Evolutionary conservation across 2,888 invertebrate genomes (phyloP), one percentile per base, ranked within the genome.

Genomic region (Anagyrus pseudococci): DNA sequence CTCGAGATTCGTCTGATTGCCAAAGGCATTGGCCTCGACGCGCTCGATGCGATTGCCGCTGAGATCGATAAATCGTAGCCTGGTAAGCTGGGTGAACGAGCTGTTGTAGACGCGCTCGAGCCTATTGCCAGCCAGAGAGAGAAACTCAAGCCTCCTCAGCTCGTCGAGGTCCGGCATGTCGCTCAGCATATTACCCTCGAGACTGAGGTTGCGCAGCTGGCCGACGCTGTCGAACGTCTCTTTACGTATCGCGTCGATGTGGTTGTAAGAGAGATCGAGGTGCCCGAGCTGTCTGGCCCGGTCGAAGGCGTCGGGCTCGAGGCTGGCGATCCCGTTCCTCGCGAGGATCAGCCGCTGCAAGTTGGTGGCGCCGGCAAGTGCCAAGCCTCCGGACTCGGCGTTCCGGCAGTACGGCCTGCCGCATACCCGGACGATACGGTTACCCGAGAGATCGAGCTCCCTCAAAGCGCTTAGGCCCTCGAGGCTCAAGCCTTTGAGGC

Each of bases 251-350:
- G 37, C 56, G 2, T 64, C 63, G 15, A 76, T 60, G 13, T 64
- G 58, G 58, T 76, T 76, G 48, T 70, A 62, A 4, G 73, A 72
- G 8, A 75, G 54, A 49, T 72, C 72, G 22, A 76, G 54, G 19
- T 70, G 69, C n/a, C 64, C 66, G 7, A 76, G 56, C 17, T 70
- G 64, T 22, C 40, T 62, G n/a, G 70, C 55, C 13, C 72, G 69
- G 10, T 60, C 62, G 46, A 76, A 75, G 4, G 73, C 66, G 41
- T 71, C 65, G 7, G 62, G 47, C 1, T 73, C 72, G 13, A 76
- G 67, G 4, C 55, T 48, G 0, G 49, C 49, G 15, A 76, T 64
- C 10, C 63, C 60, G 40, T 76, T 76, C 22, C 62, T 66, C 0
- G 72, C 49, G 3, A 75, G n/a, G 0, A 72, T 73, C 2, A 76